Conservation (phyloP, 2,113 vertebrate species). For the Tenebrosternarchus preto region DNA sequence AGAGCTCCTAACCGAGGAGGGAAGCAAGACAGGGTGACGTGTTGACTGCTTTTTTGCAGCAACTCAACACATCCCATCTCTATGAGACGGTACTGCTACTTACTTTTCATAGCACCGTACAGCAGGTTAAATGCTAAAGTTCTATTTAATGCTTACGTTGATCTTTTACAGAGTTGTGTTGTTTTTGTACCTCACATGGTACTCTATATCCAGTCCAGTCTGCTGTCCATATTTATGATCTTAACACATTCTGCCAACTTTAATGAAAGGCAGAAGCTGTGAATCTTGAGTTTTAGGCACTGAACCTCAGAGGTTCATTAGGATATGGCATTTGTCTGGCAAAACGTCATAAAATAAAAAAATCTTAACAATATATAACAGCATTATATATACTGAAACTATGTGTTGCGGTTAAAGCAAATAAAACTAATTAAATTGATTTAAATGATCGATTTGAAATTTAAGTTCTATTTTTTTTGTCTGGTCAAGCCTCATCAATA, state of each 20-base stretch:
- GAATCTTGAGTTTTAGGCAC: neutral
- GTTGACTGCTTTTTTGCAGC: constrained; percentile 48
- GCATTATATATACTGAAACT: neutral
- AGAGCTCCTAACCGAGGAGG: constrained; percentile 60
- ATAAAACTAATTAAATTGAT: neutral
- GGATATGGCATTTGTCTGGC: neutral
- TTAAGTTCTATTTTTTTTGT: constrained; percentile 52
- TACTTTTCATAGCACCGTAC: neutral
- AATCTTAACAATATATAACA: neutral
- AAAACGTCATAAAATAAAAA: neutral
- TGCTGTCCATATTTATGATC: constrained; percentile 5
- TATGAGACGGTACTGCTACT: neutral
- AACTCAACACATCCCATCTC: neutral
- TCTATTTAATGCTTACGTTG: neutral
- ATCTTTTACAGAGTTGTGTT: neutral
- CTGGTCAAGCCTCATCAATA: constrained; percentile 62
- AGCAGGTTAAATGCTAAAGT: neutral
- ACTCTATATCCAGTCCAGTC: neutral
- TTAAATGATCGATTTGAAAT: neutral
- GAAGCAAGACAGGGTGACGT: constrained; percentile 39
- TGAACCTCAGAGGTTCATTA: neutral
- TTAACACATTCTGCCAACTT: neutral
- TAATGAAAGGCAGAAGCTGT: neutral
- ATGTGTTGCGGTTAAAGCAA: neutral
- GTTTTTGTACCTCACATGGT: neutral